Percentiles rank a stretch among this genome's conserved stretches.
phyloP scores from a whole-genome alignment of 2,113 vertebrate genomes.

The Myrmecophaga tridactyla region DNA sequence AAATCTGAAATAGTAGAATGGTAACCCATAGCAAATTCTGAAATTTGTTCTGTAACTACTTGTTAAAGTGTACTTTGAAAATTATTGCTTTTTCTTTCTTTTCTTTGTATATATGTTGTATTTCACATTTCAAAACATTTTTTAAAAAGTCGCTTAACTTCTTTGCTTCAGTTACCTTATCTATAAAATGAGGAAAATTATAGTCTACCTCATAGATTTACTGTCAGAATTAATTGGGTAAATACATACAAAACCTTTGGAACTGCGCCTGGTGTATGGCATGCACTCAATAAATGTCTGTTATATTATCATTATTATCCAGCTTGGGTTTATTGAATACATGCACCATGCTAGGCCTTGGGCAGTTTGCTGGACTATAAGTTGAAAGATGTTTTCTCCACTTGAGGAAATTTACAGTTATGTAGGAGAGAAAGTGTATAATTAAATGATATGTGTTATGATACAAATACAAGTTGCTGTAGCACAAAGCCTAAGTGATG shows the following conservation, averaged over 20 bases:
- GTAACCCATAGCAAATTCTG: no score
- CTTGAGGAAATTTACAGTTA: neutral
- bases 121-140: no score
- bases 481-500: neutral
- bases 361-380: neutral
- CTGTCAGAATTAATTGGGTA: constrained; percentile 7
- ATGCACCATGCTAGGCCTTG: neutral
- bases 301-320: neutral
- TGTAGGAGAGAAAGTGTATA: neutral
- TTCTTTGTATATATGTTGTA: no score
- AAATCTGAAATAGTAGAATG: no score
- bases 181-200: neutral
- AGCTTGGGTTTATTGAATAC: neutral
- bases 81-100: no score
- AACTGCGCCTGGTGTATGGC: neutral
- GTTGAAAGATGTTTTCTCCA: neutral
- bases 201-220: neutral
- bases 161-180: neutral
- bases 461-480: no score
- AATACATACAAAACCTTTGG: neutral
- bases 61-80: no score
- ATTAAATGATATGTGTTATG: neutral
- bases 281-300: neutral
- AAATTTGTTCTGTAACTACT: no score
- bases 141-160: neutral